A percentile compares a stretch with the other conserved stretches of the same genome.
Conservation (phyloP, 2,888 invertebrate genomes). For the Drosophila birchii region DNA sequence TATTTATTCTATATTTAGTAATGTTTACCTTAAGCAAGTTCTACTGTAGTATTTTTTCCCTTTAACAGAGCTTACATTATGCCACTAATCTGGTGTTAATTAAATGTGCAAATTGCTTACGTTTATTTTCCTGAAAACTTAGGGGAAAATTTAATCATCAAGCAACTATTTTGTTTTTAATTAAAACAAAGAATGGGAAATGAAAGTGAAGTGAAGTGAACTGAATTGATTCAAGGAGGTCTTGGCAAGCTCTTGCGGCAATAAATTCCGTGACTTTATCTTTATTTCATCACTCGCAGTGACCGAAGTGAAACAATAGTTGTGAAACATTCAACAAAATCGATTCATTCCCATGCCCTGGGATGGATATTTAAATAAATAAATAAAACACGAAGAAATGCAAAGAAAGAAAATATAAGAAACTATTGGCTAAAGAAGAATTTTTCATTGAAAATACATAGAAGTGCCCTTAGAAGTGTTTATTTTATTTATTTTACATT, state of each 20-base stretch:
- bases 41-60: neutral
- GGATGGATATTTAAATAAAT: neutral
- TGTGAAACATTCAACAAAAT: constrained; percentile 6
- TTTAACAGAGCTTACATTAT: neutral
- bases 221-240: neutral
- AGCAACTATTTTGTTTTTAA: neutral
- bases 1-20: no score
- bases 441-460: no score
- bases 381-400: neutral
- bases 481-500: no score
- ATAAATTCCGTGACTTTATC: constrained; percentile 2
- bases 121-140: neutral
- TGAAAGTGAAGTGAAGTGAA: neutral
- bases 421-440: no score
- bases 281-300: constrained; percentile 6
- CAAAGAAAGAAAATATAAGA: no score
- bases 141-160: neutral
- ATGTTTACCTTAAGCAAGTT: neutral
- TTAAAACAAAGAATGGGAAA: neutral
- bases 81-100: constrained; percentile 1
- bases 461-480: no score
- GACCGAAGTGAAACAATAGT: constrained; percentile 3
- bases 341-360: neutral
- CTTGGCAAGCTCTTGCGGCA: constrained; percentile 5
- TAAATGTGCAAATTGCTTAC: neutral